Evolutionary conservation across 2,113 vertebrate species (phyloP), one percentile per base, ranked within the genome.

Genomic region (Lepus europaeus): DNA sequence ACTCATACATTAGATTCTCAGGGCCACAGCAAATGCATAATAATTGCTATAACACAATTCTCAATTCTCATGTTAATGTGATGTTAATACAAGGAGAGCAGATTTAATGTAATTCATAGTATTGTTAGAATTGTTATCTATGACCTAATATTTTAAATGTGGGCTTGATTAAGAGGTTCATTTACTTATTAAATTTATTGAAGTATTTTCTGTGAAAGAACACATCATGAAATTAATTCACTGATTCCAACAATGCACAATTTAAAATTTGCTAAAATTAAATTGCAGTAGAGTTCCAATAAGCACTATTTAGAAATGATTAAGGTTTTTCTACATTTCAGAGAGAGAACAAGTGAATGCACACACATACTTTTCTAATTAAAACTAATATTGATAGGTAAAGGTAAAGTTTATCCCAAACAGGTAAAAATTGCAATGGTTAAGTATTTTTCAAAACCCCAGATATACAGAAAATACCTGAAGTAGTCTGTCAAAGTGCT

Each of bases 201-300:
- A 87, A 78, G 31, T 91, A 6, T 19, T 63, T 36, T 74, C 45
- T 45, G 16, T 82, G 49, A 49, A 17, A 56, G 13, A 78, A 64
- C 45, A 84, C 31, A 74, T 80, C 29, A 63, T 64, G 89, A 74
- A 56, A 73, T 56, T 36, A 84, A 53, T 56, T 73, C 31, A 85
- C 53, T 76, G 23, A 66, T 90, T 27, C 69, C 27, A 87, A 79
- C 49, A 73, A 59, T 56, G 13, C 91, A 76, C 11, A 82, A 61
- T 61, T 61, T 68, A 90, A 96, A 64, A 83, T 73, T 31, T 74
- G 86, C 25, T 93, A 56, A 84, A 84, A 84, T 72, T 33, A 88
- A 74, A 74, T 76, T 61, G 31, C 29, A 74, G 27, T 2, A 73
- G 25, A 33, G 16, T 31, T 78, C 13, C 29, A 92, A 39, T 36